phyloP scores from a whole-genome alignment of 2,888 invertebrate species.

The Ochropleura leucogaster region DNA sequence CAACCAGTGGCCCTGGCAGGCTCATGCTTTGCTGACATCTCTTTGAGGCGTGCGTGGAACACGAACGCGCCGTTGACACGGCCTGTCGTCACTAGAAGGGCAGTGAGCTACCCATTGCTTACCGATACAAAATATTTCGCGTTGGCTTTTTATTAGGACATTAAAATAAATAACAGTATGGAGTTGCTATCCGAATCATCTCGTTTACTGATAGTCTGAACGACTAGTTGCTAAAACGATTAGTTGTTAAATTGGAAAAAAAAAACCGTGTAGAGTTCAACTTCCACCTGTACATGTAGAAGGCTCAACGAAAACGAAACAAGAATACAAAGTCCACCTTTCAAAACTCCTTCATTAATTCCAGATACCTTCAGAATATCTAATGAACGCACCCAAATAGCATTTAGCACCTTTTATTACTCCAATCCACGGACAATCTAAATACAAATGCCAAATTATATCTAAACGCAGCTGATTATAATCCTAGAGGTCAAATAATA shows the following conservation, averaged over 20 bases:
- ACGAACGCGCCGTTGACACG: too few species aligned
- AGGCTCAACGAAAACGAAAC: constrained; percentile 14
- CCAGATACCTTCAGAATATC: constrained; percentile 36
- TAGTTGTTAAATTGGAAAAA: too few species aligned
- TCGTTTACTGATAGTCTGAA: too few species aligned
- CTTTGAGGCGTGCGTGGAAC: too few species aligned
- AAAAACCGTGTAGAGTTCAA: too few species aligned
- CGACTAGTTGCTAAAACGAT: too few species aligned
- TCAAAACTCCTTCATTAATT: constrained; percentile 36
- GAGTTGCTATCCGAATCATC: neutral
- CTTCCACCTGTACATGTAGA: constrained; percentile 7
- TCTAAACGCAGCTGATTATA: constrained; percentile 15
- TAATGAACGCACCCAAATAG: constrained; percentile 14
- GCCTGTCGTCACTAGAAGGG: too few species aligned
- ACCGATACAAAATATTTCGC: neutral
- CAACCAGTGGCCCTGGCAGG: too few species aligned
- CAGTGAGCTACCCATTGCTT: neutral
- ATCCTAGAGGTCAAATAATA: constrained; percentile 42
- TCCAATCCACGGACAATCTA: neutral
- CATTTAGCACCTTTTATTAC: constrained; percentile 1
- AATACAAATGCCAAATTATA: constrained; percentile 28
- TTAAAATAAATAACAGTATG: neutral
- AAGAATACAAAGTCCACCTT: constrained; percentile 36
- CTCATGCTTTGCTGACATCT: too few species aligned
- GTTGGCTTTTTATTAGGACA: neutral